Conservation (phyloP, 2,113 vertebrate species). For the Amphiprion percula region DNA sequence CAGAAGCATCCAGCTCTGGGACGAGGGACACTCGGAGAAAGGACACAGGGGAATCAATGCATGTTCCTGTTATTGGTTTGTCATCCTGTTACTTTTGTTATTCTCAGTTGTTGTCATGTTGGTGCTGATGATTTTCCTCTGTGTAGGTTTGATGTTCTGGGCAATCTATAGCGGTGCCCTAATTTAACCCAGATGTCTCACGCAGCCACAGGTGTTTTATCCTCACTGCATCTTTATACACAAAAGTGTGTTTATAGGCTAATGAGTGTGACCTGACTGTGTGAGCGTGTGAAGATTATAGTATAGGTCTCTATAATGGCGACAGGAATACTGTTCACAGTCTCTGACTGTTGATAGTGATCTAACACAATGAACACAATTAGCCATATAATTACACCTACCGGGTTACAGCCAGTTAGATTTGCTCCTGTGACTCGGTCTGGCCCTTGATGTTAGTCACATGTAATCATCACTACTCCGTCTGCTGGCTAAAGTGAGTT, state of each 20-base stretch:
- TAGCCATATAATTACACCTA: slow-evolving; percentile 19
- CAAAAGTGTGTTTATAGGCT: not conserved
- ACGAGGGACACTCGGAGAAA: no score
- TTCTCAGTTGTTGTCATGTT: no score
- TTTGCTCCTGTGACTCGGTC: slow-evolving; percentile 14
- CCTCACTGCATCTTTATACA: not conserved
- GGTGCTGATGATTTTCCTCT: no score
- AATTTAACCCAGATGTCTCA: not conserved
- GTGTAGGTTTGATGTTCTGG: not conserved
- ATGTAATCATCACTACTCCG: not conserved
- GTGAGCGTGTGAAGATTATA: slow-evolving; percentile 6
- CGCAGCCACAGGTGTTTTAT: not conserved
- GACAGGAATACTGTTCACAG: not conserved
- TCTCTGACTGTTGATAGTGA: slow-evolving; percentile 20
- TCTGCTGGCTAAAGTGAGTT: not conserved
- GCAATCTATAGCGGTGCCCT: not conserved
- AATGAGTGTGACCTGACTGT: not conserved
- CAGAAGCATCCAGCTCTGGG: no score
- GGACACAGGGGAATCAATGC: no score
- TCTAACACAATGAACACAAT: slow-evolving; percentile 36
- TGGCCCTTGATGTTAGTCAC: not conserved
- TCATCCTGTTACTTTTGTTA: no score
- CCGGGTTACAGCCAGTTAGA: not conserved
- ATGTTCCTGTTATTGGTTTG: no score
- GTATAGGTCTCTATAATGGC: not conserved